Evolutionary conservation across 2,113 vertebrate species (phyloP), one percentile per base, ranked within the genome.

Genomic region (Oceanites oceanicus): DNA sequence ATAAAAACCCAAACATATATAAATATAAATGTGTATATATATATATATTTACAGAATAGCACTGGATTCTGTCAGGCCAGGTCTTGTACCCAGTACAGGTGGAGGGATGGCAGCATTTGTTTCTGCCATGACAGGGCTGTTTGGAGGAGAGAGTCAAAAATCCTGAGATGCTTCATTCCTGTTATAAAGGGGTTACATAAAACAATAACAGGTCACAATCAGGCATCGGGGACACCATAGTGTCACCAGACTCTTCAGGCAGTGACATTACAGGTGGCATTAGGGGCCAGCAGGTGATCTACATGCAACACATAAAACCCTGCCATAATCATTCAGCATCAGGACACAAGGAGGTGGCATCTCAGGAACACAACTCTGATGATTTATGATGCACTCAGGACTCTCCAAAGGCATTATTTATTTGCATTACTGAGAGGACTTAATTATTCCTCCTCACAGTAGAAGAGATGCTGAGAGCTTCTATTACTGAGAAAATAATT

Each of bases 361-460:
- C 83, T 45, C 70, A 42, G 83, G 65, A 63, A 4, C 88, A 32
- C 18, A 14, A 9, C 76, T 49, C 36, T 29, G 86, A 71, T 92
- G 86, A 78, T 72, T 87, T 72, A 20, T 32, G 76, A 30, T 40
- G 89, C 83, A 75, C 92, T 85, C 80, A 72, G 86, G 73, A 13
- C 83, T 95, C 91, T 94, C 89, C 68, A 62, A 86, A 92, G 52
- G 20, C 80, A 58, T 92, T 42, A 91, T 89, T 92, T 94, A 91
- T 94, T 85, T 82, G 88, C 94, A 76, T 96, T 85, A 89, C 94
- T 3, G 17, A 82, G 83, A 92, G 62, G 66, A 61, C 77, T 95
- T 96, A 94, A 95, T 96, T 91, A 94, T 56, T 92, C 44, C 89
- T 95, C 30, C 92, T 95, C 74, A n/a, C 91, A 85, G 70, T 76